Evolutionary conservation across 2,113 vertebrate species (phyloP), one percentile per base, ranked within the genome.

Genomic region (Notiomystis cincta): DNA sequence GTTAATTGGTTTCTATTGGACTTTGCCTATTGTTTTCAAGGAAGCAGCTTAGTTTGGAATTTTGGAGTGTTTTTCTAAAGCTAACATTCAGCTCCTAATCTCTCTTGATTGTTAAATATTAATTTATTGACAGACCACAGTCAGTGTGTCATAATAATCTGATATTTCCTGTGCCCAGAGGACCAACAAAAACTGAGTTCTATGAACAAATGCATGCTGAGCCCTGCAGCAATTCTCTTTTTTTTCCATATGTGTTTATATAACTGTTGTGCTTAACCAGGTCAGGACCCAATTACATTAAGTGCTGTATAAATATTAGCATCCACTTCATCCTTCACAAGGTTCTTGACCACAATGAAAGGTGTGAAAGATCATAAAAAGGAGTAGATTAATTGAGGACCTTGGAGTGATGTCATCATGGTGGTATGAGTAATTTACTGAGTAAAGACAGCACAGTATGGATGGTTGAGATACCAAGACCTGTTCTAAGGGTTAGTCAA

Each of bases 1-100:
- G 82, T 82, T 86, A 94, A 94, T 95, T 96, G 95, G 93, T 97
- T 97, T 96, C 93, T 95, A 47, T 95, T 94, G 65, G 58, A 42
- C 17, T 93, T 82, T 88, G 60, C 24, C 62, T 89, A 73, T 81
- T 93, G 66, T 94, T 94, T 96, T 92, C 15, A 13, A 50, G 53
- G 57, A 93, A 82, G 37, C 15, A 89, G 53, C 50, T 94, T 72
- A 77, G 94, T 66, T 85, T 94, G 91, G 75, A 94, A 89, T 80
- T 93, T 79, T 89, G 2, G 38, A 96, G 87, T 94, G 93, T 47
- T 95, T 96, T 93, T 70, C 92, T 93, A 94, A 93, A 89, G 89
- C 77, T 87, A 96, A 96, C 93, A 86, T 93, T 95, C 58, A 77
- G 50, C 84, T 83, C 66, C 67, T 96, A 86, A 96, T 90, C 91